phyloP scores from a whole-genome alignment of 2,113 vertebrate species.

The Gallinago jamesoni region DNA sequence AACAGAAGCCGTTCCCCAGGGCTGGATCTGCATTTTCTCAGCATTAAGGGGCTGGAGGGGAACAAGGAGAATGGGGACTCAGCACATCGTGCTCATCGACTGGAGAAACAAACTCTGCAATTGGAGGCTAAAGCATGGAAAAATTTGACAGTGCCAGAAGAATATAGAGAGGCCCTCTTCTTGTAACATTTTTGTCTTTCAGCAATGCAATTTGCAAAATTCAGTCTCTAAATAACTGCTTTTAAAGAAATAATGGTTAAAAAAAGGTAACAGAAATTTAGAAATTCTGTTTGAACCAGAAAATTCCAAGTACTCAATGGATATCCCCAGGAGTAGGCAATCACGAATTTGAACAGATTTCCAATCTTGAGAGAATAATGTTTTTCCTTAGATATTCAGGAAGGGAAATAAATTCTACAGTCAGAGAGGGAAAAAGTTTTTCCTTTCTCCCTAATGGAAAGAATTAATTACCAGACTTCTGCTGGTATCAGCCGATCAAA shows the following conservation, averaged over 20 bases:
- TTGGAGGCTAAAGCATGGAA: not conserved
- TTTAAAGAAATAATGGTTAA: not conserved
- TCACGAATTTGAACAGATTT: not conserved
- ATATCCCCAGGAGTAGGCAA: not conserved
- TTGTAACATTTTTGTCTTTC: rapidly evolving
- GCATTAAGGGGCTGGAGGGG: not conserved
- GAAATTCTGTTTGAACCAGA: not conserved
- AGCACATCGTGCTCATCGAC: rapidly evolving
- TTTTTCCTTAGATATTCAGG: not conserved
- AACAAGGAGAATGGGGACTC: not conserved
- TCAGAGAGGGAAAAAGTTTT: not conserved
- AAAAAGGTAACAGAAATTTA: not conserved
- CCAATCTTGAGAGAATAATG: rapidly evolving
- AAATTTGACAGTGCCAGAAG: rapidly evolving
- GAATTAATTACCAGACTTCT: not conserved
- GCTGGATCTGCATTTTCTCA: not conserved
- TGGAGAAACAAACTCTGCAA: not conserved
- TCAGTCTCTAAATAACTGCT: not conserved
- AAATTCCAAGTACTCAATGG: not conserved
- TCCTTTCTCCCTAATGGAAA: not conserved
- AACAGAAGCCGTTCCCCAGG: not conserved
- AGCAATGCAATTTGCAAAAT: not conserved
- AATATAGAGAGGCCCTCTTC: not conserved
- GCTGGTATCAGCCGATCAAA: not conserved
- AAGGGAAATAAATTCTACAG: not conserved